A percentile compares a stretch with the other conserved stretches of the same genome.
Conservation (phyloP, 2,888 invertebrate genomes). For the Leucania comma region DNA sequence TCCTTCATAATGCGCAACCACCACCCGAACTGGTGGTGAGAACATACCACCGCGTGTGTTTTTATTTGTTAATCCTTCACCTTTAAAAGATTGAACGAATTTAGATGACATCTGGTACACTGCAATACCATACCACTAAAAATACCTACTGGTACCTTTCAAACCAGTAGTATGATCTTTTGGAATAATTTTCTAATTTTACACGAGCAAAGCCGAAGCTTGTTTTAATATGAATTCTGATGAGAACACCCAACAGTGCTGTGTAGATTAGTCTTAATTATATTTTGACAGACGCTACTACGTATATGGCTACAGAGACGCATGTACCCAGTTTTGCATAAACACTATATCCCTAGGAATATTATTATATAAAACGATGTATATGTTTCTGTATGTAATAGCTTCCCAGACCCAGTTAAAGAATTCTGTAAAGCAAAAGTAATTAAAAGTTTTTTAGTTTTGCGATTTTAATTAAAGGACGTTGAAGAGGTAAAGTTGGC, state of each 20-base stretch:
- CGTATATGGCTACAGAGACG: neutral
- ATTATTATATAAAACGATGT: conserved; percentile 4
- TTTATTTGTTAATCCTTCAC: no score
- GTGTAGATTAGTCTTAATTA: conserved; percentile 4
- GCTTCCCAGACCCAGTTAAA: neutral
- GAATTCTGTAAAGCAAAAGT: conserved; percentile 30
- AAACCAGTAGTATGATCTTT: no score
- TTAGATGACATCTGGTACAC: no score
- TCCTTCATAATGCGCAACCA: no score
- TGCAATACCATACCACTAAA: no score
- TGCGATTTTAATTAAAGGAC: conserved; percentile 53
- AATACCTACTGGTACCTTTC: no score
- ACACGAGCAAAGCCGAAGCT: no score
- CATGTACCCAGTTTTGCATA: neutral
- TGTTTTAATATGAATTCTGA: conserved; percentile 15
- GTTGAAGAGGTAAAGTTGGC: conserved; percentile 41
- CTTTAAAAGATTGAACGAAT: no score
- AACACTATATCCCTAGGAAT: neutral
- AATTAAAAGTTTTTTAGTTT: conserved; percentile 52
- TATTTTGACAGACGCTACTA: conserved; percentile 3
- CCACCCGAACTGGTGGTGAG: no score
- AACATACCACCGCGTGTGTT: no score
- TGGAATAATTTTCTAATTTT: no score
- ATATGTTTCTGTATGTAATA: neutral
- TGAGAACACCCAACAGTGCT: neutral